Evolutionary conservation across 2,797 vertebrate genomes (phyloP), one percentile per base, ranked within the genome.

Genomic region (Hapalemur alaotrensis): DNA sequence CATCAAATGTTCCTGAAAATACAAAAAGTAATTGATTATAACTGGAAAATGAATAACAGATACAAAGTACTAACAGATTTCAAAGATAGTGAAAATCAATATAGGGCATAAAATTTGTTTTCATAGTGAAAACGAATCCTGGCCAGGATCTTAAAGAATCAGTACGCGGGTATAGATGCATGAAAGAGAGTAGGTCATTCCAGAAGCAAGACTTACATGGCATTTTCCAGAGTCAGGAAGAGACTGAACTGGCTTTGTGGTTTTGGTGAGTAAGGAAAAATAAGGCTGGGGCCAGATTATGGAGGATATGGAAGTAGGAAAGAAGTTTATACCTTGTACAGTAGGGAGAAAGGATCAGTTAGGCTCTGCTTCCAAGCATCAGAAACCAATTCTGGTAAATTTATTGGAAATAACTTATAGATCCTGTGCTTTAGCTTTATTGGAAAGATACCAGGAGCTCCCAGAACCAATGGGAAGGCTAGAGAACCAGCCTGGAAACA

Each of bases 201-300:
- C 23, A 83, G 89, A 93, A 85, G n/a, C 72, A 91, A 73, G 46
- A 84, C 52, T 46, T 63, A 89, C 7, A 4, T 5, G 50, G 28
- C 35, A 61, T 78, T 85, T 93, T 86, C 82, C 73, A 75, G 50
- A 46, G 10, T 85, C 50, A 70, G 52, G 57, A 69, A 61, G 43
- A 94, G 20, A 70, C 46, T 80, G 20, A 41, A 75, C 17, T 89
- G n/a, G 5, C 73, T 32, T 63, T 75, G 25, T 89, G 80, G n/a
- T 70, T 82, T 93, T 86, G 50, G 32, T 70, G 38, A 94, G 52
- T 76, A 83, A 43, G 57, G 73, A 50, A 83, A 93, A 87, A 70
- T 32, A 91, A 95, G 50, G 2, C 50, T 81, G 20, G 23, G 38
- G 14, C 32, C 8, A n/a, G 86, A 73, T 54, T 11, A 11, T 48